phyloP scores from a whole-genome alignment of 2,797 vertebrate species.

The Lepilemur ruficaudatus region DNA sequence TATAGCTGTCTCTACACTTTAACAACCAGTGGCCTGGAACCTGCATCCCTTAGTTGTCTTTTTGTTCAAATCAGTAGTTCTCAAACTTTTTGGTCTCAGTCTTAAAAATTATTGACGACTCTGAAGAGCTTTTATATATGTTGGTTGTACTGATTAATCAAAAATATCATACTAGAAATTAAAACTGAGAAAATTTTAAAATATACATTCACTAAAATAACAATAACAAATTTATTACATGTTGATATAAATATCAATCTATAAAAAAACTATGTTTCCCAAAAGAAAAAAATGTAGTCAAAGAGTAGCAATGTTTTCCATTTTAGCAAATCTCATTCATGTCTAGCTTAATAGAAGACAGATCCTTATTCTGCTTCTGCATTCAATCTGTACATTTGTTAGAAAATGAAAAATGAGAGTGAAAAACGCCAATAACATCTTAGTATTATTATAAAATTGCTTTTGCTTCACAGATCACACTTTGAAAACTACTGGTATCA shows the following conservation, averaged over 20 bases:
- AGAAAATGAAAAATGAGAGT: neutral
- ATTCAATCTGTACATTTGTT: neutral
- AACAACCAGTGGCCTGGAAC: neutral
- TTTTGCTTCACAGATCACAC: neutral
- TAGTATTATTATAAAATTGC: neutral
- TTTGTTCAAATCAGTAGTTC: neutral
- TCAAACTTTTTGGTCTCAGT: neutral
- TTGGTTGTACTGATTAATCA: neutral
- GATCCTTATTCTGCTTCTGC: neutral
- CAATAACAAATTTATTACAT: neutral
- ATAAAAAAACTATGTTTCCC: neutral
- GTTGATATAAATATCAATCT: neutral
- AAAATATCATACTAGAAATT: neutral
- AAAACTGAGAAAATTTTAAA: neutral
- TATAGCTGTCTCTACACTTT: neutral
- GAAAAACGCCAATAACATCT: neutral
- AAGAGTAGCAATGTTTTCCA: neutral
- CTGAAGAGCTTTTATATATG: neutral
- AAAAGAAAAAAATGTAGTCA: slow-evolving; percentile 13
- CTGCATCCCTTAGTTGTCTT: neutral
- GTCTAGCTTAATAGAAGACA: neutral
- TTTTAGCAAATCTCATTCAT: slow-evolving; percentile 18
- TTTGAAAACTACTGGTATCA: neutral
- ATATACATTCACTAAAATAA: neutral
- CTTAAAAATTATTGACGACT: neutral